phyloP scores from a whole-genome alignment of 2,888 invertebrate genomes.

The Caenorhabditis sp. region DNA sequence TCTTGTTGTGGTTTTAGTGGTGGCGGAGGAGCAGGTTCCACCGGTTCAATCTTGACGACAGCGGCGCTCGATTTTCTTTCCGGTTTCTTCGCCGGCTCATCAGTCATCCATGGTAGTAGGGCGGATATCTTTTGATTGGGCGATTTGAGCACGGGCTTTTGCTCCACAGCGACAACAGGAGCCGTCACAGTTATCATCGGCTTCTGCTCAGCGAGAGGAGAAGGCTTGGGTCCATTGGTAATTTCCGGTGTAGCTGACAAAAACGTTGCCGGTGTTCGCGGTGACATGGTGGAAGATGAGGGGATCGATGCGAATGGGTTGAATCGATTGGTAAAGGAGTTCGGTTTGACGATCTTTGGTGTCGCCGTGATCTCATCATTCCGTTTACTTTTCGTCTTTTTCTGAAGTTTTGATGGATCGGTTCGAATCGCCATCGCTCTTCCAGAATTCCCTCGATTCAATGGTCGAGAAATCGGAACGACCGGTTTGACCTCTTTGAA shows the following conservation, averaged over 20 bases:
- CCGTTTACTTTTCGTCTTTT: background rate
- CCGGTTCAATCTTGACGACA: background rate
- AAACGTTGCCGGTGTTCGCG: background rate
- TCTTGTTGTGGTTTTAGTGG: too few relatives aligned
- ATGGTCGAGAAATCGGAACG: background rate
- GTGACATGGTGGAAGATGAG: conserved; percentile 1
- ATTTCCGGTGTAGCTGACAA: background rate
- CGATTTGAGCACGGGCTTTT: background rate
- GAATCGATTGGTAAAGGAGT: conserved; percentile 14
- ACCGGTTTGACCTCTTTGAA: background rate
- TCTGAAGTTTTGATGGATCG: background rate
- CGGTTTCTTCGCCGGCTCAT: background rate
- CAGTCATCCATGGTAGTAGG: conserved; percentile 25
- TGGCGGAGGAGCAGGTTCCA: too few relatives aligned
- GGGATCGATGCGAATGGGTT: conserved; percentile 20
- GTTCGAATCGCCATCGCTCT: conserved; percentile 1
- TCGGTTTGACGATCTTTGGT: conserved; percentile 6
- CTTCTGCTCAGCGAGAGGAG: too few relatives aligned
- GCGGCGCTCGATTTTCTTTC: background rate
- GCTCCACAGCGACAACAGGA: background rate
- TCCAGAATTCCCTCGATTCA: background rate
- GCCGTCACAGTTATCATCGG: background rate
- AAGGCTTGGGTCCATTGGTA: background rate
- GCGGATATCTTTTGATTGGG: conserved; percentile 11
- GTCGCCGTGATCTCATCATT: background rate